These are phyloP conservation scores for Gambusia affinis DNA, from an alignment of 2,113 vertebrate genomes.

Conservation along the genomic window DNA sequence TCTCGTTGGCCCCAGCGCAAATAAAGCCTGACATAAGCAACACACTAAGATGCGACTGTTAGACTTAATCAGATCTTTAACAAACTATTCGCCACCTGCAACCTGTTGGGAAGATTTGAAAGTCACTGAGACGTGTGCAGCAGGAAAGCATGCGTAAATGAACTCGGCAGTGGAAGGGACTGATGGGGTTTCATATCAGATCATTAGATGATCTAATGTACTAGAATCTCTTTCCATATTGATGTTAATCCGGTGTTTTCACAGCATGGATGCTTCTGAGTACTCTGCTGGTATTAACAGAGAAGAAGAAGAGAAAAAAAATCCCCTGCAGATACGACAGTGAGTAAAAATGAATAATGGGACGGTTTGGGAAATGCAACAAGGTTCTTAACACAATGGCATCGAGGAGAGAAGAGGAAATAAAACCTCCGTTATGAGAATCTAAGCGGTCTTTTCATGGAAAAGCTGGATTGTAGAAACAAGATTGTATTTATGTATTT, in stretches of 20 bases:
- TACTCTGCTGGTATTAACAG: not conserved
- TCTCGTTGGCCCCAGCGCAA: constrained; percentile 46
- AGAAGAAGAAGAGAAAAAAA: not conserved
- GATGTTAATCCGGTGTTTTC: constrained; percentile 26
- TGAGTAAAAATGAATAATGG: not conserved
- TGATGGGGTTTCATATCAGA: constrained; percentile 49
- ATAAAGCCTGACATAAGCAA: constrained; percentile 61
- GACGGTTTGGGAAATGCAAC: not conserved
- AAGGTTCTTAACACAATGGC: not conserved
- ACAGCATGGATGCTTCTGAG: constrained; percentile 4
- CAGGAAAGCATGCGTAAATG: constrained; percentile 43
- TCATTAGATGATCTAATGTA: constrained; percentile 8
- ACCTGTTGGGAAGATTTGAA: constrained; percentile 58
- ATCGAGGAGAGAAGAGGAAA: too few relatives aligned
- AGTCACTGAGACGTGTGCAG: constrained; percentile 39
- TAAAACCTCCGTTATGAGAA: not conserved
- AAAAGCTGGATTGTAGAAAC: not conserved
- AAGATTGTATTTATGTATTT: too few relatives aligned
- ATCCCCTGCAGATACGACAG: not conserved
- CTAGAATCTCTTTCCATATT: constrained; percentile 35
- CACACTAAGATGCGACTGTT: constrained; percentile 44
- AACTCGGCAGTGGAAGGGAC: constrained; percentile 7
- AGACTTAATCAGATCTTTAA: constrained; percentile 69
- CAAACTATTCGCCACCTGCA: constrained; percentile 58
- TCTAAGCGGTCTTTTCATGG: not conserved